These are phyloP conservation scores for Cisticola juncidis DNA, from an alignment of 2,113 vertebrate genomes.

Conservation along the genomic window DNA sequence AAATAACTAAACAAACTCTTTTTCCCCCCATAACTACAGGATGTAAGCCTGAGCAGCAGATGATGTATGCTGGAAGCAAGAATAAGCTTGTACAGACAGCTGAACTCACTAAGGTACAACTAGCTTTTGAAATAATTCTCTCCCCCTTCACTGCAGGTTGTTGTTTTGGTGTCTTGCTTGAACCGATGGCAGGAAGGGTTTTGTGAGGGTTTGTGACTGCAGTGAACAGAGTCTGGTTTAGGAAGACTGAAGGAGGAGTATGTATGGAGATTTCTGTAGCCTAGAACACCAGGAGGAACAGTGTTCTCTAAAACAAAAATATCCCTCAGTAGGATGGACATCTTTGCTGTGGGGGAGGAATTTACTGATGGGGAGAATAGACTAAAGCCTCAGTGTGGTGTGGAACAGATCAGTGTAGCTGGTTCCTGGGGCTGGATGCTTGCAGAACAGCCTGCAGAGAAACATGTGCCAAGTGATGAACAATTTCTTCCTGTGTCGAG, in stretches of 20 bases:
- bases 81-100: slow-evolving; percentile 92
- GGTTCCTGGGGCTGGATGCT: background rate
- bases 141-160: background rate
- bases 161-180: background rate
- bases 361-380: background rate
- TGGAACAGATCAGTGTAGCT: background rate
- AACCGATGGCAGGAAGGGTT: background rate
- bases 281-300: background rate
- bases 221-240: background rate
- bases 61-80: slow-evolving; percentile 99
- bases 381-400: background rate
- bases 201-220: background rate
- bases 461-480: background rate
- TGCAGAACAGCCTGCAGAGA: background rate
- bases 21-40: slow-evolving; percentile 66
- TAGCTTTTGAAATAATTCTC: background rate
- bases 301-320: background rate
- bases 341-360: background rate
- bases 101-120: slow-evolving; percentile 88
- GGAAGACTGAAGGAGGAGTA: background rate
- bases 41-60: slow-evolving; percentile 93
- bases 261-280: background rate
- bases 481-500: background rate
- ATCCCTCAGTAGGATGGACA: background rate
- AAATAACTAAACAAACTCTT: background rate